phyloP scores from a whole-genome alignment of 2,888 invertebrate genomes.

The Drosophila nr. medialis region DNA sequence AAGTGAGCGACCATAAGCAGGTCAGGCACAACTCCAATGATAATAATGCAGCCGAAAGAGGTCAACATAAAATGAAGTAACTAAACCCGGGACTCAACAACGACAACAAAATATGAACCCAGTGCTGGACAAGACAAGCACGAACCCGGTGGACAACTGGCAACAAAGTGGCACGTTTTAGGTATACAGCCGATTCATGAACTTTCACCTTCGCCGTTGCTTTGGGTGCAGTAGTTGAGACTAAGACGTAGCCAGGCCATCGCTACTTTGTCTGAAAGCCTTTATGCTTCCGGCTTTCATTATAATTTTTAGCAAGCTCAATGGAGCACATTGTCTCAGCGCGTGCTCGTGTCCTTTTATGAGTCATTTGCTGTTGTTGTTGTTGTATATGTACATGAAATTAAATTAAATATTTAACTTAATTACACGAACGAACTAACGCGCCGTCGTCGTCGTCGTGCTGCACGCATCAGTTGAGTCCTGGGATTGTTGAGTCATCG shows the following conservation, averaged over 20 bases:
- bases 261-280: conserved; percentile 35
- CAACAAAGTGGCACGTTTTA: conserved; percentile 34
- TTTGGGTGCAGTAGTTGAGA: conserved; percentile 16
- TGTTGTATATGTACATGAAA: conserved; percentile 67
- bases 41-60: conserved; percentile 72
- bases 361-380: conserved; percentile 50
- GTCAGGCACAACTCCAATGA: conserved; percentile 64
- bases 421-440: conserved; percentile 78
- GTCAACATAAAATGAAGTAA: conserved; percentile 71
- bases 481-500: conserved; percentile 42
- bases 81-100: conserved; percentile 25
- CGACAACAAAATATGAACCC: conserved; percentile 16
- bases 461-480: conserved; percentile 46
- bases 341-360: conserved; percentile 63
- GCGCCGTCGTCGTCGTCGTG: conserved; percentile 41
- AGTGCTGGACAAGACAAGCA: conserved; percentile 6
- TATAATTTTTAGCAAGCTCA: conserved; percentile 67
- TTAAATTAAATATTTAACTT: conserved; percentile 83
- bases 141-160: conserved; percentile 18
- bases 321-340: conserved; percentile 64
- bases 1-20: conserved; percentile 58
- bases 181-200: conserved; percentile 15
- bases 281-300: conserved; percentile 59
- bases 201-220: conserved; percentile 23
- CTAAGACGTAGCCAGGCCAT: conserved; percentile 18